phyloP scores from a whole-genome alignment of 2,888 invertebrate species.

The Bombyx huttoni region DNA sequence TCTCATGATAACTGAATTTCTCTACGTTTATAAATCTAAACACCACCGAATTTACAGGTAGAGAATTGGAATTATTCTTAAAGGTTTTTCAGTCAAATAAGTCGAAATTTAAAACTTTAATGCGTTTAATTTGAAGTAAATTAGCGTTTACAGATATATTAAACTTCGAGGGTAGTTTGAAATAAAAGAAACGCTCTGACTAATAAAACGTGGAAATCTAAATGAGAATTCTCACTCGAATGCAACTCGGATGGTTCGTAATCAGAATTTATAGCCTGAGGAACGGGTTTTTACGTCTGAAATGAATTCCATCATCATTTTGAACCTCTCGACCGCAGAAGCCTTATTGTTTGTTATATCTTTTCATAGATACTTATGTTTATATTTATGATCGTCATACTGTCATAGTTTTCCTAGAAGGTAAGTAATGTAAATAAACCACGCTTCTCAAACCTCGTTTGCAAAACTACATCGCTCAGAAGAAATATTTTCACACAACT shows the following conservation, averaged over 20 bases:
- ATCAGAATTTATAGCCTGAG: conserved; percentile 43
- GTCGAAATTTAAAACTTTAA: not conserved
- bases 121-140: not conserved
- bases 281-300: conserved; percentile 30
- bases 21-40: not conserved
- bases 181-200: conserved; percentile 13
- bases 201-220: conserved; percentile 24
- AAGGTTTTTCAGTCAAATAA: too few species aligned
- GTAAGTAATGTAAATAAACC: too few species aligned
- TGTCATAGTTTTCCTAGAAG: too few species aligned
- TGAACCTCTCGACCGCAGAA: conserved; percentile 9
- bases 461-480: too few species aligned
- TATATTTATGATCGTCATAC: too few species aligned
- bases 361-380: too few species aligned
- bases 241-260: conserved; percentile 31
- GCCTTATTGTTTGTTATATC: too few species aligned
- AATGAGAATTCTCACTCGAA: conserved; percentile 39
- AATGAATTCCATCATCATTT: conserved; percentile 29
- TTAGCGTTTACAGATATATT: not conserved
- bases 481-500: too few species aligned
- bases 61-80: too few species aligned
- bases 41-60: too few species aligned
- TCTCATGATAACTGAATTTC: not conserved
- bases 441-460: too few species aligned
- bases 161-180: not conserved